phyloP scores from a whole-genome alignment of 2,888 invertebrate genomes.

The Desoria tigrina region DNA sequence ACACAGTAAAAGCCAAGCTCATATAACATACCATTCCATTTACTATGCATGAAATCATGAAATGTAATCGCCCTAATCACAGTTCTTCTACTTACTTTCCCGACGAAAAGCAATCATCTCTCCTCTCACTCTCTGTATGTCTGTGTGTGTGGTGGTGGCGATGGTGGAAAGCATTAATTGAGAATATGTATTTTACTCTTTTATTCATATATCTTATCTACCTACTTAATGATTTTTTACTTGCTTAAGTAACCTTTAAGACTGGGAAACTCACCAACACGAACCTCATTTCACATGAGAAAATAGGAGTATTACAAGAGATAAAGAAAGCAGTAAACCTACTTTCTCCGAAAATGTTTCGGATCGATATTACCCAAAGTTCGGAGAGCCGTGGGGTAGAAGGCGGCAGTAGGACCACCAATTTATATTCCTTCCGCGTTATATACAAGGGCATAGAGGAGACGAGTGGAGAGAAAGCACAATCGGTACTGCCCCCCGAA shows the following conservation, averaged over 20 bases:
- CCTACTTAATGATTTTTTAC: too few species aligned
- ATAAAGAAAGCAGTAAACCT: constrained; percentile 28
- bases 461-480: too few species aligned
- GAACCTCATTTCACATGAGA: constrained; percentile 24
- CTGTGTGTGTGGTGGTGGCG: background rate
- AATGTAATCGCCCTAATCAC: background rate
- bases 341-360: constrained; percentile 21
- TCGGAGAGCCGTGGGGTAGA: constrained; percentile 4
- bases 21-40: background rate
- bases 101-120: too few species aligned
- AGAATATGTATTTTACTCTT: constrained; percentile 1
- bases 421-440: too few species aligned
- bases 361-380: constrained; percentile 16
- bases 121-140: too few species aligned
- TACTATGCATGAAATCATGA: background rate
- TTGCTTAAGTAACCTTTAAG: background rate
- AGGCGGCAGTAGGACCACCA: background rate
- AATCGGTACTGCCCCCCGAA: too few species aligned
- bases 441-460: too few species aligned
- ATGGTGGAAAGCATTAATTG: constrained; percentile 5
- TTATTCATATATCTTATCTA: too few species aligned
- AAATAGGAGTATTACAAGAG: constrained; percentile 24
- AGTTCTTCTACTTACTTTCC: background rate
- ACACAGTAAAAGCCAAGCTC: too few species aligned
- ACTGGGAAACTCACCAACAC: constrained; percentile 3